Evolutionary conservation across 2,797 vertebrate genomes (phyloP).

Genomic region (Scarus forsteni): DNA sequence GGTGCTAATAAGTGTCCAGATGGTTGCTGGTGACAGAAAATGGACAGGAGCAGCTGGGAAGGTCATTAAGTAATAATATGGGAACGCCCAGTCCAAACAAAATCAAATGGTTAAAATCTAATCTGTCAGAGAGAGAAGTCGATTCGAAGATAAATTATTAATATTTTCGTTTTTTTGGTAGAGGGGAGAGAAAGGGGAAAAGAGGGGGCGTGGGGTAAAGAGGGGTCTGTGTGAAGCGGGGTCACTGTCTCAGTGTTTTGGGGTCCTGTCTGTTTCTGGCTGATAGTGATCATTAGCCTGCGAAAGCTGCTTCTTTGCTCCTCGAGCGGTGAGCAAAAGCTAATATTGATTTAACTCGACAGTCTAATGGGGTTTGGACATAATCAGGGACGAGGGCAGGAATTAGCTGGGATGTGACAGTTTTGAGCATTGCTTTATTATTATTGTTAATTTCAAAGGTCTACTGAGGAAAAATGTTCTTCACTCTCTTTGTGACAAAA

Average conservation of each 20-base stretch:
- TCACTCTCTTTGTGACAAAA: too few species aligned
- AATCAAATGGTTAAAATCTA: conserved; percentile 87
- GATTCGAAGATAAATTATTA: conserved; percentile 91
- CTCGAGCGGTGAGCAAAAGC: conserved; percentile 59
- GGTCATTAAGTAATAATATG: conserved; percentile 92
- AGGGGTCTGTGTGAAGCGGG: conserved; percentile 35
- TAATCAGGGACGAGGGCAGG: conserved; percentile 27
- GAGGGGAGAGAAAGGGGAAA: conserved; percentile 41
- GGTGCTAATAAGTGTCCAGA: conserved; percentile 93
- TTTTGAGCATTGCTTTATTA: background rate
- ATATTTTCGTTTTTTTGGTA: conserved; percentile 71
- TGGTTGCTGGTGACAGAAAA: conserved; percentile 90
- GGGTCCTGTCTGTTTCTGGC: conserved; percentile 63
- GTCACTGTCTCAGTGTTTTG: conserved; percentile 57
- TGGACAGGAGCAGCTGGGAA: conserved; percentile 92
- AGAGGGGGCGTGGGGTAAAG: conserved; percentile 16
- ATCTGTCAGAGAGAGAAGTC: conserved; percentile 83
- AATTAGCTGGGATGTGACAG: conserved; percentile 30
- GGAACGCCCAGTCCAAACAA: conserved; percentile 91
- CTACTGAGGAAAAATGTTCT: too few species aligned
- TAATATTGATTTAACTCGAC: conserved; percentile 70
- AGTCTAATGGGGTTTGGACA: conserved; percentile 51
- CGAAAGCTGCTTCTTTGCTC: conserved; percentile 59
- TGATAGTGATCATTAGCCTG: conserved; percentile 74
- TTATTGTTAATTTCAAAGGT: too few species aligned